phyloP scores from a whole-genome alignment of 2,113 vertebrate species.

The Bubo bubo region DNA sequence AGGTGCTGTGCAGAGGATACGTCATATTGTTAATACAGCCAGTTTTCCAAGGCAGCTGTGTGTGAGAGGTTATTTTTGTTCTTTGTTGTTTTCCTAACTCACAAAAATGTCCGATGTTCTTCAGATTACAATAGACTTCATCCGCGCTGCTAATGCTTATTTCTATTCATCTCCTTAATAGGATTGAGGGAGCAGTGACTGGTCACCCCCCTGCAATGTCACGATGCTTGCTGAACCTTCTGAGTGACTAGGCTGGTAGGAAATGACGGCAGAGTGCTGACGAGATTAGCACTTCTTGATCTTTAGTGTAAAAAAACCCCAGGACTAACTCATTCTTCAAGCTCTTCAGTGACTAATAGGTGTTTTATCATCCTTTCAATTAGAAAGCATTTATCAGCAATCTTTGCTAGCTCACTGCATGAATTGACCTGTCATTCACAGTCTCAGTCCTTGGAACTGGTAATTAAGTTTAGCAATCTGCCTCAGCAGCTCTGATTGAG shows the following conservation, averaged over 20 bases:
- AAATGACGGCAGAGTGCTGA: constrained; percentile 27
- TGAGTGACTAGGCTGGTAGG: constrained; percentile 14
- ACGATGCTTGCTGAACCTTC: background rate
- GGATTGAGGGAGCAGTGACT: background rate
- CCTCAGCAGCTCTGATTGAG: constrained; percentile 35
- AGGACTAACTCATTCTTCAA: constrained; percentile 33
- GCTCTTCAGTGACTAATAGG: constrained; percentile 66
- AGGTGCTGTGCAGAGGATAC: background rate
- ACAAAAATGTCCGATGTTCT: background rate
- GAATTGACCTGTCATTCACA: constrained; percentile 71
- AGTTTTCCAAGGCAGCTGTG: background rate
- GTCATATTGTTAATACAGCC: background rate
- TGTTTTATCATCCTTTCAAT: constrained; percentile 75
- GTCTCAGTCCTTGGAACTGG: constrained; percentile 69
- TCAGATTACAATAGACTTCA: background rate
- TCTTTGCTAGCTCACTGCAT: constrained; percentile 70
- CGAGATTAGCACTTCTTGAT: constrained; percentile 21
- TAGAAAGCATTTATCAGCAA: constrained; percentile 76
- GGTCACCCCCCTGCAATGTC: background rate
- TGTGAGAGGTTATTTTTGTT: background rate
- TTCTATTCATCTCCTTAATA: background rate
- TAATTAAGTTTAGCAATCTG: constrained; percentile 75
- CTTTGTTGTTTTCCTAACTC: background rate
- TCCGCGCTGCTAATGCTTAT: background rate
- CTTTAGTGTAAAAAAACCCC: constrained; percentile 1